phyloP scores from a whole-genome alignment of 2,888 invertebrate genomes.

The Volucella bombylans region DNA sequence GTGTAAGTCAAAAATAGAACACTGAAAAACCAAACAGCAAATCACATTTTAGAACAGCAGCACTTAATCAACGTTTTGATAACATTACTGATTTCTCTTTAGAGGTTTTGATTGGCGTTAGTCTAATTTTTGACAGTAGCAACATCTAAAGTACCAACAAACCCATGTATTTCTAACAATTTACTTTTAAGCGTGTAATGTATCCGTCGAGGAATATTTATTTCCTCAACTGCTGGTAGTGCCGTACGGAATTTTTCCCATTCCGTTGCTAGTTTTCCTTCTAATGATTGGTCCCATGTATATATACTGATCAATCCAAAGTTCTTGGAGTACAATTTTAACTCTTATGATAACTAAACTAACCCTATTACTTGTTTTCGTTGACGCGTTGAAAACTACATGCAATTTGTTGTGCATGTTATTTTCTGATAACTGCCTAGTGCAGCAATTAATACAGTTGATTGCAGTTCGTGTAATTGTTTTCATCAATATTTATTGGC shows the following conservation, averaged over 20 bases:
- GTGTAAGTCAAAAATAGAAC: too few species aligned
- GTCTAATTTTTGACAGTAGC: too few species aligned
- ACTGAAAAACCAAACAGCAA: too few species aligned
- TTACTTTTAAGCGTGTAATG: background rate
- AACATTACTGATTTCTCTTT: too few species aligned
- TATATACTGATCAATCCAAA: conserved; percentile 10
- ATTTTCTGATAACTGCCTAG: background rate
- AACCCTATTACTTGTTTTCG: background rate
- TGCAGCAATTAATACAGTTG: background rate
- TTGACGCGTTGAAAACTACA: background rate
- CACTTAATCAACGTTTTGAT: too few species aligned
- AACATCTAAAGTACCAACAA: too few species aligned
- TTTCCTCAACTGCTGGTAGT: background rate
- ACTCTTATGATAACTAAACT: background rate
- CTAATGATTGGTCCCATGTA: conserved; percentile 1
- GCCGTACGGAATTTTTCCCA: background rate
- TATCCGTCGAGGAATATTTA: conserved; percentile 3
- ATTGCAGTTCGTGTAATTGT: too few species aligned
- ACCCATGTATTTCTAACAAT: too few species aligned
- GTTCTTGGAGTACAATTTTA: background rate
- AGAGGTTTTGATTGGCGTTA: too few species aligned
- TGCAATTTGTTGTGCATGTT: background rate
- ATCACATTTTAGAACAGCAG: too few species aligned
- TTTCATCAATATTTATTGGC: too few species aligned
- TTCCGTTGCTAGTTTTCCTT: background rate